Conservation (phyloP, 2,797 vertebrate genomes). For the Coregonus sp. region DNA sequence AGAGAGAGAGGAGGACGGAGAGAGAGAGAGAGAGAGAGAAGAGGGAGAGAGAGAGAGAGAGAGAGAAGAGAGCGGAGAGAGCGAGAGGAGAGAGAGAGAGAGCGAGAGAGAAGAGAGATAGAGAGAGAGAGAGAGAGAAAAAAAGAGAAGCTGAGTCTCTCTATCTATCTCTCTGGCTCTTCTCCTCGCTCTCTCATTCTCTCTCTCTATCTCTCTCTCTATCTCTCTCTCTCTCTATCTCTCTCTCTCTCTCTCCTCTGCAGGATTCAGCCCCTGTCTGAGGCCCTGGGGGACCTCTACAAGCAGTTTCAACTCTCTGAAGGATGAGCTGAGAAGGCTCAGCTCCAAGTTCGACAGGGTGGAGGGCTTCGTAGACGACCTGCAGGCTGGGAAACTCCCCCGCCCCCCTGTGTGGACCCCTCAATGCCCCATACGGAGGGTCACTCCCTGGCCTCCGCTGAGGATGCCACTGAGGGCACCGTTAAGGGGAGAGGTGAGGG, state of each 20-base stretch:
- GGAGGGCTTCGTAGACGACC: slow-evolving; percentile 79
- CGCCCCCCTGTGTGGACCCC: slow-evolving; percentile 20
- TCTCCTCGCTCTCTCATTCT: too few species aligned
- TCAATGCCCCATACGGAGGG: slow-evolving; percentile 30
- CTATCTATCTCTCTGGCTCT: accelerated
- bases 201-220: too few species aligned
- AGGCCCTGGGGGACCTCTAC: slow-evolving; percentile 83
- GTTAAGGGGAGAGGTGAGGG: slow-evolving; percentile 34
- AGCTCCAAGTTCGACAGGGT: slow-evolving; percentile 77
- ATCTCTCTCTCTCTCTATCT: too few species aligned
- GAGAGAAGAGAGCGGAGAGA: too few species aligned
- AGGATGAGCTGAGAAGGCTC: slow-evolving; percentile 80
- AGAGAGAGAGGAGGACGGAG: too few species aligned
- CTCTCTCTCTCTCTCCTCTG: too few species aligned
- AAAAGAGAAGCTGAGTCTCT: too few species aligned
- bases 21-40: too few species aligned
- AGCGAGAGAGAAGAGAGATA: too few species aligned
- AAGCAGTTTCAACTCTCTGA: slow-evolving; percentile 82
- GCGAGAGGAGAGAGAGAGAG: too few species aligned
- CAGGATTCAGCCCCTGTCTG: slow-evolving; percentile 84
- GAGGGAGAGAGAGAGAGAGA: too few species aligned
- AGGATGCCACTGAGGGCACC: slow-evolving; percentile 47
- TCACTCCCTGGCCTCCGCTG: slow-evolving; percentile 25
- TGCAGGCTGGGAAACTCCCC: slow-evolving; percentile 62
- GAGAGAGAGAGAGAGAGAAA: too few species aligned